Base-by-base conservation (phyloP, 2,888 invertebrate species). In the Drosophila neonasuta region DNA sequence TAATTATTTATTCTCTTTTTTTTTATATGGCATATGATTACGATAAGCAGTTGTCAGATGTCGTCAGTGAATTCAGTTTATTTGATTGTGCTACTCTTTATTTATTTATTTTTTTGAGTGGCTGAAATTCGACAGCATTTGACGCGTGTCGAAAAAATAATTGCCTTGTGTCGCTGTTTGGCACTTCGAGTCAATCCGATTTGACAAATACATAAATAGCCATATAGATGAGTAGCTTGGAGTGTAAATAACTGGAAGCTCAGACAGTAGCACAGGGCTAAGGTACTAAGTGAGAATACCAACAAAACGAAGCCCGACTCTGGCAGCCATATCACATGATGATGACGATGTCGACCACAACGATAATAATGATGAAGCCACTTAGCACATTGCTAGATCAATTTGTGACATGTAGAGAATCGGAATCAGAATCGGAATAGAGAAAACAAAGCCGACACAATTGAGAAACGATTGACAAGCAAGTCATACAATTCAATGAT, bases 331-430 rank as follows among this genome's bases (percentile, higher is more conserved):
- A 77, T 77, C 75, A 75, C 75, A 76, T 77, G 78, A 77, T 70
- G 45, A 41, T 55, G 54, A 48, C 29, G 32, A 44, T 9, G 49
- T 13, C n/a, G 9, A 10, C 9, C 11, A 9, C 9, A n/a, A 10
- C 60, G 45, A 48, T 50, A 13, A 62, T 44, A 42, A 55, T 34
- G 20, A 32, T 65, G 44, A 41, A 39, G 50, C 36, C 74, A 86
- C 34, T 80, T 80, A 80, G 56, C 80, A 80, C 78, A 41, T 74
- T 60, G 54, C 36, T 45, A 56, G 54, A 55, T 71, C 49, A 49
- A 54, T 29, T 58, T 65, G 42, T 55, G 46, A 65, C 30, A 65
- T 11, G 15, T 51, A 17, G 10, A 36, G n/a, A 17, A 8, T 9
- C n/a, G 8, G 15, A 15, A 41, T 41, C 11, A 58, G 20, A 5